Base-by-base conservation (phyloP, 2,888 invertebrate genomes). In the Steinernema hermaphroditum region DNA sequence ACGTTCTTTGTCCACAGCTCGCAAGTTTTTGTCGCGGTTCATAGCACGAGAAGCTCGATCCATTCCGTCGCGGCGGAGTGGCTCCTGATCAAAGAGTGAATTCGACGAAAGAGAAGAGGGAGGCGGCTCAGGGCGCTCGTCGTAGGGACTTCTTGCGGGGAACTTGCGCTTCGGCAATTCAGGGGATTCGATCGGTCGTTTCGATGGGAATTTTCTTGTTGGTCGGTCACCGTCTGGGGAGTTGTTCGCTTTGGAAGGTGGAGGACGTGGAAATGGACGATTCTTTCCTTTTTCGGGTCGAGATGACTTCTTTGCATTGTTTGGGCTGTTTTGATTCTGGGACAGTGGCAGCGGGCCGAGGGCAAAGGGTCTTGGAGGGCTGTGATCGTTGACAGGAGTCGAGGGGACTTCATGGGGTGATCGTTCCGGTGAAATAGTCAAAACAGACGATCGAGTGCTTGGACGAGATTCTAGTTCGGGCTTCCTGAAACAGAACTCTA, bases 401-500 rank as follows among this genome's bases (percentile, higher is more conserved):
- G 62, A 29, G 1, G 62, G 62, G 32, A 62, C 62, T 34, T 62
- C 62, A 29, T 62, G 62, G 8, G 62, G 62, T 4, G 62, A 62
- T 4, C 62, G 62, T 14, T 62, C 62, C 1, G 62, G 62, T 1
- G 62, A 62, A 32, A 62, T 62, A 1, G 62, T 62, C 29, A 62
- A 27, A 24, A 62, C 19, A 16, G 62, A 62, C 12, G 32, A 32
- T 1, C 62, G 16, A 2, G 62, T 62, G 34, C 62, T 62, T 2
- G 62, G 62, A 29, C 62, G 62, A 22, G 12, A 24, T 16, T 62
- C 62, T 1, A 34, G 1, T 4, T 62, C 16, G 1, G 62, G 62
- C 16, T 32, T 29, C 27, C 62, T 62, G 32, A 62, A 62, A 2
- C 34, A 19, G 2, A 8, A 19, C 27, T 14, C 6, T 22, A 6